Base-by-base conservation (phyloP, 1,140 invertebrate species). In the Himalopsyche phryganea region DNA sequence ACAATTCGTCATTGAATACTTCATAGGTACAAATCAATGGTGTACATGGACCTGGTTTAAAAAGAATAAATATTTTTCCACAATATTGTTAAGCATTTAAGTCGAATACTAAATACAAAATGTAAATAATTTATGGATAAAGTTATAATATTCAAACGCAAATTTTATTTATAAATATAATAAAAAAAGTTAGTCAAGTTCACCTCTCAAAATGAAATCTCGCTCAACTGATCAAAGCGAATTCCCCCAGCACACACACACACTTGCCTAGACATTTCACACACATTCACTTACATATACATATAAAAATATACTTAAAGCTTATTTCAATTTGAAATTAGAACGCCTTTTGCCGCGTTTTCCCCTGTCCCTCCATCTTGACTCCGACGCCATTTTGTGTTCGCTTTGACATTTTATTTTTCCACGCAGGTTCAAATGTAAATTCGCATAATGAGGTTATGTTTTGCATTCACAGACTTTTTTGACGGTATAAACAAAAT, bases 241-340 rank as follows among this genome's bases (percentile, higher is more conserved):
- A 33, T 45, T 32, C 50, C 23, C 50, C 50, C 50, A 10, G 13
- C 41, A 32, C 41, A 42, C 33, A 42, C 18, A 14, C 35, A 18
- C 33, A 18, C 32, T 17, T 17, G 11, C 15, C 36, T 20, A 2
- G 13, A 6, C 4, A 14, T 19, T 32, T 23, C 41, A 42, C 32
- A 38, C 51, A 32, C 35, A 9, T 17, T 7, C 18, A 32, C 52
- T 17, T 7, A 32, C 32, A 32, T 38, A 13, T 13, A 20, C 51
- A 45, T 32, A 55, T 28, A 28, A 28, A 28, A 28, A 28, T 28
- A 28, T 28, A 28, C 58, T 60, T 50, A 19, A 54, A 56, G 59
- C 59, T 61, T 56, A 61, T 61, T 61, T 61, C 60, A 61, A 58
- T 52, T 53, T 61, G 54, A 61, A 61, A 61, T 61, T 58, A 61